Base-by-base conservation (phyloP, 64 coral and sea anemone species). In the Montipora capricornis region DNA sequence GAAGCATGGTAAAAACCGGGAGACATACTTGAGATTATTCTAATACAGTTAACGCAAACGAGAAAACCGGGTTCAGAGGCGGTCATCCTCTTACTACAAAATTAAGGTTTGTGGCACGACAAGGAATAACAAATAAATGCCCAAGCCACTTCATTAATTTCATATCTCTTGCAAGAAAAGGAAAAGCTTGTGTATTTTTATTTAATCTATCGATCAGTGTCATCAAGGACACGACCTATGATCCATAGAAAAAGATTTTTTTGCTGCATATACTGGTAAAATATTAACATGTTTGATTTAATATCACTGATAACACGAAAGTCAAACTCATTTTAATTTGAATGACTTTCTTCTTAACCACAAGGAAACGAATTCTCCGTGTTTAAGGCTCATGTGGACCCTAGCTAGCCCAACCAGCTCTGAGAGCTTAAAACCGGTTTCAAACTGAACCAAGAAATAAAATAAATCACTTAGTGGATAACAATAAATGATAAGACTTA, bases 251-350 rank as follows among this genome's bases (percentile, higher is more conserved):
- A 47, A 20, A 45, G 66, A n/a, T 84, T 84, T 50, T 71, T 71
- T 20, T 24, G 45, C 81, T 59, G 19, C 82, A 11, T 86, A 22
- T 20, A 20, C 62, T 71, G 46, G 62, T 86, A 86, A 86, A 86
- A 86, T 86, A 86, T 86, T 70, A 86, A 86, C 81, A 83, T 67
- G 37, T 68, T 83, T 5, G 67, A 67, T 22, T 73, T 49, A 67
- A 64, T 64, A 16, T n/a, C 62, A 44, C 64, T 71, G 62, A 70
- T 86, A 71, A 86, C 14, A 19, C 61, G 9, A 71, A 37, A 37
- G 47, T 44, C 15, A 20, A 22, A 46, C 47, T 73, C 47, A 16
- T 71, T 45, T 71, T 49, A 51, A 78, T 49, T 78, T 49, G 44
- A 71, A 70, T 85, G 6, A 86, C 45, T 86, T 84, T 86, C 19